Conservation (phyloP, 2,113 vertebrate species). For the Pitta sordida region DNA sequence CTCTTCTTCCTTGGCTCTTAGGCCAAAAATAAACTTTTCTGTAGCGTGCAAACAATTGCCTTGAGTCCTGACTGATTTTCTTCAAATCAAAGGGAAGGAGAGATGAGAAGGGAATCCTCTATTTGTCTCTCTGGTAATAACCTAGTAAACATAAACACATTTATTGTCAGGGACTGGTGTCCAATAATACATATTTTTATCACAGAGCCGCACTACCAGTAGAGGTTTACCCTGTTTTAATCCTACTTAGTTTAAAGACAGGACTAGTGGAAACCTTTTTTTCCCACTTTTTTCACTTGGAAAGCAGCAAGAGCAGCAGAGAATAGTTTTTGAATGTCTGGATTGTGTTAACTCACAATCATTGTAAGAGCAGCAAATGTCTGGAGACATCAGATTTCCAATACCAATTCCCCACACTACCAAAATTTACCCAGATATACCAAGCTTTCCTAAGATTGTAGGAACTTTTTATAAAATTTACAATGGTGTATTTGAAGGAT, state of each 20-base stretch:
- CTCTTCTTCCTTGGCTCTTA: too few relatives aligned
- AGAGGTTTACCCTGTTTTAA: neutral
- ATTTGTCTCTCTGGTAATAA: too few relatives aligned
- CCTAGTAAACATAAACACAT: neutral
- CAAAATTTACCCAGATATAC: neutral
- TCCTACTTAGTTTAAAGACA: neutral
- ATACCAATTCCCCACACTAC: neutral
- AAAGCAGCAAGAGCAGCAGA: neutral
- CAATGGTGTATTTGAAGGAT: neutral
- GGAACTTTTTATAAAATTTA: neutral
- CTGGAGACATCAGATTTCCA: neutral
- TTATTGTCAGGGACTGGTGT: neutral
- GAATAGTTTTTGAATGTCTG: neutral
- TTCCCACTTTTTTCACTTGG: neutral
- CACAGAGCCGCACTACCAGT: neutral
- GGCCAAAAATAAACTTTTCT: too few relatives aligned
- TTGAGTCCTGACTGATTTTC: too few relatives aligned
- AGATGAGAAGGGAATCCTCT: too few relatives aligned
- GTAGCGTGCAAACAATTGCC: too few relatives aligned
- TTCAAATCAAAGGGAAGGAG: too few relatives aligned
- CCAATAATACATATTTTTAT: neutral
- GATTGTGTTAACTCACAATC: neutral
- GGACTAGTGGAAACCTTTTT: neutral
- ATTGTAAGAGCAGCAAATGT: neutral
- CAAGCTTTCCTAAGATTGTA: neutral